Conservation (phyloP, 2,888 invertebrate species). For the Chydorus sphaericus region DNA sequence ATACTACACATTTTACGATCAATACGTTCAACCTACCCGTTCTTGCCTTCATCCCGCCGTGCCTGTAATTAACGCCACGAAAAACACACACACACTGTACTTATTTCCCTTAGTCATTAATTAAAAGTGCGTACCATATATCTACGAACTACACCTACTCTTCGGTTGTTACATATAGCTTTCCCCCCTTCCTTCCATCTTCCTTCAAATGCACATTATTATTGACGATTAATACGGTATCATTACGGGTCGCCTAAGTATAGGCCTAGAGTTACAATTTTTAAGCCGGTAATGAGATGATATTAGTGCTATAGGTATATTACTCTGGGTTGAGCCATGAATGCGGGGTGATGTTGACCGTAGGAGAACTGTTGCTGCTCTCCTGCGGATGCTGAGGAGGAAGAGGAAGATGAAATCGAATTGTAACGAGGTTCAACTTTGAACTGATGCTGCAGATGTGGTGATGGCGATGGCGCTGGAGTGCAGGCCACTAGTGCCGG, state of each 20-base stretch:
- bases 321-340: conserved; percentile 84
- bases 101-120: no score
- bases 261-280: background rate
- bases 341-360: conserved; percentile 28
- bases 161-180: no score
- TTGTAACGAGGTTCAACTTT: background rate
- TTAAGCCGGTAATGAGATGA: background rate
- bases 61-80: background rate
- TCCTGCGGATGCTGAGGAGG: no score
- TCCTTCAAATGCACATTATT: no score
- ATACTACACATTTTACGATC: conserved; percentile 3
- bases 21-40: no score
- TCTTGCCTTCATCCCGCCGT: background rate
- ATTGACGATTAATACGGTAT: background rate
- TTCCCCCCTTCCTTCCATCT: no score
- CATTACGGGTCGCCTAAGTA: background rate
- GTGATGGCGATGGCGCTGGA: conserved; percentile 9
- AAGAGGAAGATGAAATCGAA: background rate
- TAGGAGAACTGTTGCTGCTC: no score
- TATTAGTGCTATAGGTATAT: conserved; percentile 19
- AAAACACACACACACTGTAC: no score
- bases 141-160: no score
- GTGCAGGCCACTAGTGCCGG: background rate
- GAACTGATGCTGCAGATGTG: background rate
- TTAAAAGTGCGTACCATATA: no score